Conservation (phyloP, 1,140 invertebrate genomes). For the Rhizoglyphus robini region DNA sequence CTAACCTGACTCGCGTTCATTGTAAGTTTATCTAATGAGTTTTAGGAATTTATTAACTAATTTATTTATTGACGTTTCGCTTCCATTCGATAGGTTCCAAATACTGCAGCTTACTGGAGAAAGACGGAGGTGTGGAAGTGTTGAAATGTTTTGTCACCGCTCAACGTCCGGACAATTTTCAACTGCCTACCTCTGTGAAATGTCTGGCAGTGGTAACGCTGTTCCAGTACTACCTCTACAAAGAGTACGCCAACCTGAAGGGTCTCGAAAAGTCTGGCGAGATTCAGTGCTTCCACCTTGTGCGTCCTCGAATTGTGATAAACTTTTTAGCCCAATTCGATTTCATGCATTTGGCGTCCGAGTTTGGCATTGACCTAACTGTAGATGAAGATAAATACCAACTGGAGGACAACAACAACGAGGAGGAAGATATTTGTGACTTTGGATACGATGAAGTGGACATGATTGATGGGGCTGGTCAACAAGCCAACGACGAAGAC, state of each 20-base stretch:
- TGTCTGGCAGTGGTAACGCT: slow-evolving; percentile 21
- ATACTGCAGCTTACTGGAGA: slow-evolving; percentile 70
- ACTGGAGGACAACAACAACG: background rate
- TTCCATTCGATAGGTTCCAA: slow-evolving; percentile 54
- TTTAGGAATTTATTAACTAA: background rate
- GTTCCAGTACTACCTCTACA: slow-evolving; percentile 16
- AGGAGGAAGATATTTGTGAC: background rate
- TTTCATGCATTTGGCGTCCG: background rate
- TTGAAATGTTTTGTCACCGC: slow-evolving; percentile 49
- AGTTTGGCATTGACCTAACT: background rate
- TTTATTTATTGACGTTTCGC: slow-evolving; percentile 21
- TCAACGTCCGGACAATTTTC: background rate
- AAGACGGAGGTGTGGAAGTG: slow-evolving; percentile 65
- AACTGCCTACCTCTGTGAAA: slow-evolving; percentile 19
- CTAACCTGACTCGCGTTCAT: slow-evolving; percentile 83
- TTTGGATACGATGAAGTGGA: background rate
- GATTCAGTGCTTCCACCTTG: background rate
- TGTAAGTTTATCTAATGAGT: slow-evolving; percentile 51
- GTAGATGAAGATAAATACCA: background rate
- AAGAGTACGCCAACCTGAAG: background rate
- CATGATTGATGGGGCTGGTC: background rate
- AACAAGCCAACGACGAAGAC: background rate
- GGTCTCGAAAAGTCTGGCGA: slow-evolving; percentile 17
- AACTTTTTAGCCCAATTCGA: background rate
- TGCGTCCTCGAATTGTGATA: background rate